Evolutionary conservation across 2,113 vertebrate species (phyloP).

Genomic region (Spea bombifrons): DNA sequence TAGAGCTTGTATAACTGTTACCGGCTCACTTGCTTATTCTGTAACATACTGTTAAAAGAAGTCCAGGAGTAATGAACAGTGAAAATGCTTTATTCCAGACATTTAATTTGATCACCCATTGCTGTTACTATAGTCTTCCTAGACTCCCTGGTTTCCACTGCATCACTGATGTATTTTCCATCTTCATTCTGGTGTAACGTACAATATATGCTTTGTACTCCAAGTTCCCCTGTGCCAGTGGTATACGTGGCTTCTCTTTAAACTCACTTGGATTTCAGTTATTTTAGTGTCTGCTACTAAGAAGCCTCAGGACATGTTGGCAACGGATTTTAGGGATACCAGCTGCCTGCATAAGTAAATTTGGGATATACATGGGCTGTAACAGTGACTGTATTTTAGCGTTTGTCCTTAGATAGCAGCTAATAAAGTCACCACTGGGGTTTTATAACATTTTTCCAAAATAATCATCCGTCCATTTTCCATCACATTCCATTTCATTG

Average conservation of each 20-base stretch:
- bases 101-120: no score
- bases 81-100: no score
- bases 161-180: slow-evolving; percentile 1
- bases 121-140: background rate
- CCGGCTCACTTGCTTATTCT: no score
- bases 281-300: slow-evolving; percentile 19
- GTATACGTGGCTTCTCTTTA: slow-evolving; percentile 3
- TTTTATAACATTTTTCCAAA: background rate
- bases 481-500: slow-evolving; percentile 12
- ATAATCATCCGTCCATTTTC: background rate
- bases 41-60: no score
- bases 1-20: no score
- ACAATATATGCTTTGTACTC: slow-evolving; percentile 16
- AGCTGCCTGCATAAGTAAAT: slow-evolving; percentile 26
- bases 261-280: slow-evolving; percentile 5
- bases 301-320: slow-evolving; percentile 11
- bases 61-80: no score
- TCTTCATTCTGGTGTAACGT: background rate
- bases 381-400: background rate
- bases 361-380: slow-evolving; percentile 7
- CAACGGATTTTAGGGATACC: background rate
- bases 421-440: background rate
- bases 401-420: background rate
- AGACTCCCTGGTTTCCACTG: background rate
- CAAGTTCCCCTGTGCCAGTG: background rate